Conservation (phyloP, 2,888 invertebrate species). For the Scaptomyza flava region DNA sequence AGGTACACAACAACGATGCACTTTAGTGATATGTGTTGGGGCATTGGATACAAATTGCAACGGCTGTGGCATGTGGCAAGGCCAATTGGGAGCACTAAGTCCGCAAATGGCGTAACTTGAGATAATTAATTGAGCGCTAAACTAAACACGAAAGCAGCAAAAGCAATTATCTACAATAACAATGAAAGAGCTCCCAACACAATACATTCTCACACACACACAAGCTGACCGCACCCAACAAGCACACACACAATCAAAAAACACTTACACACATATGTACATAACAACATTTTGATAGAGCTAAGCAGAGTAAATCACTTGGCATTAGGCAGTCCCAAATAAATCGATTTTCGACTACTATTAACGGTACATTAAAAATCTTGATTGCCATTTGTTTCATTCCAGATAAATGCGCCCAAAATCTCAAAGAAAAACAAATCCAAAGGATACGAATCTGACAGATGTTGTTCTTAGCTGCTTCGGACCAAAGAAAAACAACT, state of each 20-base stretch:
- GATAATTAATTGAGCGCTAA: constrained; percentile 79
- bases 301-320: constrained; percentile 64
- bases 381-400: constrained; percentile 69
- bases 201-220: constrained; percentile 12
- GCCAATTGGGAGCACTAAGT: constrained; percentile 62
- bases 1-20: constrained; percentile 22
- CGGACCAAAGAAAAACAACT: constrained; percentile 29
- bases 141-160: constrained; percentile 70
- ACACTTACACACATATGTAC: constrained; percentile 6
- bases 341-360: constrained; percentile 75
- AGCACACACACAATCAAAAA: constrained; percentile 15
- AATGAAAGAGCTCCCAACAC: constrained; percentile 20
- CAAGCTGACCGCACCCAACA: constrained; percentile 22
- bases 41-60: constrained; percentile 69
- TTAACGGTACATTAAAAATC: constrained; percentile 77
- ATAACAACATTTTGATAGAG: constrained; percentile 14
- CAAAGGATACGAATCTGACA: constrained; percentile 46
- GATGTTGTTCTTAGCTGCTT: constrained; percentile 48
- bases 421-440: constrained; percentile 9
- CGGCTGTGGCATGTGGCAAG: constrained; percentile 45
- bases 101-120: constrained; percentile 72
- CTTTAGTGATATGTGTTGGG: constrained; percentile 43
- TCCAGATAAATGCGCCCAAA: constrained; percentile 68
- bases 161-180: constrained; percentile 77
- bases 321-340: constrained; percentile 72